Evolutionary conservation across 1,140 invertebrate genomes (phyloP), one percentile per base, ranked within the genome.

Genomic region (Drosophila simulans): DNA sequence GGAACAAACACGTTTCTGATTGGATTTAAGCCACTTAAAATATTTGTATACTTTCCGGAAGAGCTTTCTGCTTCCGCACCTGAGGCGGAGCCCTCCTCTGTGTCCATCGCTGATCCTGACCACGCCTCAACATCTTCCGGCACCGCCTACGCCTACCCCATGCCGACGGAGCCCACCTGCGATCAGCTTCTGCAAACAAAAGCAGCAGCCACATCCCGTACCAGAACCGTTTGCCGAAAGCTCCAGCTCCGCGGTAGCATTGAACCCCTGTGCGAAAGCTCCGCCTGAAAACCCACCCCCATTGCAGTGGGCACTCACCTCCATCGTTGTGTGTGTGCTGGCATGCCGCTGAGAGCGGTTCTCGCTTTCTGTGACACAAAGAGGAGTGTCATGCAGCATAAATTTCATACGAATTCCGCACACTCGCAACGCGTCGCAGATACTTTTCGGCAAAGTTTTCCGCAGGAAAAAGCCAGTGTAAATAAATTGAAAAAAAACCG

Each of bases 321-420:
- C 34, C 34, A 5, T 22, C 40, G 60, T 60, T 66, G 69, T 72
- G 54, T 59, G 65, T 88, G 83, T 88, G 75, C 65, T 82, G 84
- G 83, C 58, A 89, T 88, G 76, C 70, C 43, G 13, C 66, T 31
- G 31, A 31, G 31, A 31, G 31, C 31, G 31, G 17, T 15, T 45
- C 42, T 17, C 15, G 15, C 7, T 43, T 45, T 39, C 15, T 72
- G 83, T 83, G 83, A 88, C 79, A 86, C 83, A 83, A 88, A 88
- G 84, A 88, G 83, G 83, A 88, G 83, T 88, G 83, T 86, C 83
- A 86, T 64, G 79, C 84, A 88, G 76, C 83, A 88, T 88, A 88
- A 88, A 88, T 88, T 88, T 86, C 79, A 86, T 86, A 86, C 82
- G 79, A 85, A 83, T 80, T 83, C 80, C 80, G 84, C 65, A 84